A percentile compares a stretch with the other conserved stretches of the same genome.
Evolutionary conservation across 2,113 vertebrate species (phyloP).

Genomic region (Kobus ellipsiprymnus): DNA sequence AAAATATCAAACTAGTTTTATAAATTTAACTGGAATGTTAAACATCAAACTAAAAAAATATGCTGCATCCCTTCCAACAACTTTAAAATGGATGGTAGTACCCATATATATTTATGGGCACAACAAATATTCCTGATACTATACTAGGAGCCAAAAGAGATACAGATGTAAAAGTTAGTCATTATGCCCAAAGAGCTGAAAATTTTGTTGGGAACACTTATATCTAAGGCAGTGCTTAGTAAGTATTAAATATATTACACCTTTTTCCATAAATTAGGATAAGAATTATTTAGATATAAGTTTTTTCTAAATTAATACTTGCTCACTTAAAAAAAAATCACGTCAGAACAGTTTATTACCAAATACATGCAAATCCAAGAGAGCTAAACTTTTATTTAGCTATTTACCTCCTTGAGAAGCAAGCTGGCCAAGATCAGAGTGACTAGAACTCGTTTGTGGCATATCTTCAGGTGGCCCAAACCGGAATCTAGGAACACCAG

Average conservation of each 20-base stretch:
- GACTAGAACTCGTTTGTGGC: slow-evolving; percentile 91
- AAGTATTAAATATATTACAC: not conserved
- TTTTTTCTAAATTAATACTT: not conserved
- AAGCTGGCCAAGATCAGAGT: slow-evolving; percentile 94
- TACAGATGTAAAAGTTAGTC: not conserved
- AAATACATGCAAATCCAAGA: not conserved
- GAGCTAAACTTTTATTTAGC: not conserved
- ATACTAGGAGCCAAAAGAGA: not conserved
- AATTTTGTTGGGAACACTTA: not conserved
- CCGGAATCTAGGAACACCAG: slow-evolving; percentile 92
- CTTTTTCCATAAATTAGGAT: not conserved
- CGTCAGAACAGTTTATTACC: not conserved
- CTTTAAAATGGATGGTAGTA: not conserved
- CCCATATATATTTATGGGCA: not conserved
- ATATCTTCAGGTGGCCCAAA: slow-evolving; percentile 92
- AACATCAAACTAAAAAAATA: not conserved
- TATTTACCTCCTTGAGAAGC: slow-evolving; percentile 95
- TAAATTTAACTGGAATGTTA: not conserved
- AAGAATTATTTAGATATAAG: not conserved
- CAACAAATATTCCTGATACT: not conserved
- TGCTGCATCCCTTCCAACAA: not conserved
- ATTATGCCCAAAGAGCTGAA: not conserved
- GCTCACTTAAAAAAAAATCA: not conserved
- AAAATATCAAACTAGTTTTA: not conserved
- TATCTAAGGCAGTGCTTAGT: not conserved